phyloP scores from a whole-genome alignment of 2,888 invertebrate species.

The Troides aeacus region DNA sequence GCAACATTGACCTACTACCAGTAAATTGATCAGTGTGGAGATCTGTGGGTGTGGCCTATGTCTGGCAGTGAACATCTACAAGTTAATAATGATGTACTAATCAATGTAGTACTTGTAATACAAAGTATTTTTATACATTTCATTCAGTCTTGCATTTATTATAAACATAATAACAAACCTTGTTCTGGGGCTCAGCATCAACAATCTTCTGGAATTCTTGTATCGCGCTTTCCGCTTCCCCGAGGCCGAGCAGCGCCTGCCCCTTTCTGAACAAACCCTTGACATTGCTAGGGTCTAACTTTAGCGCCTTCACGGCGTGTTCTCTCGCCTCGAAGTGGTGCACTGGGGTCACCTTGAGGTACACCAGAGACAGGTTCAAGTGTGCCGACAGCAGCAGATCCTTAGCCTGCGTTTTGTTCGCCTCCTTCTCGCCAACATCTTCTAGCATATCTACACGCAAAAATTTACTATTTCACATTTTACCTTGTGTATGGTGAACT shows the following conservation, averaged over 20 bases:
- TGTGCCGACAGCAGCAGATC: conserved; percentile 84
- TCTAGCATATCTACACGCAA: conserved; percentile 48
- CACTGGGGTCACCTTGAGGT: conserved; percentile 87
- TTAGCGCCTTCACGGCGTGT: conserved; percentile 88
- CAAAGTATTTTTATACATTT: no score
- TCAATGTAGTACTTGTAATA: no score
- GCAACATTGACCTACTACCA: no score
- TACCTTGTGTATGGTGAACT: no score
- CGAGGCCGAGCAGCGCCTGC: conserved; percentile 86
- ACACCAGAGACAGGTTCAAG: conserved; percentile 90
- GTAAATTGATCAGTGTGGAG: no score
- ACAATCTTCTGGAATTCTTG: conserved; percentile 88
- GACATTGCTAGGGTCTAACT: conserved; percentile 86
- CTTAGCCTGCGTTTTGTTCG: conserved; percentile 45
- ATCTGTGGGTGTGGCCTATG: no score
- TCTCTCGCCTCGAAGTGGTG: conserved; percentile 84
- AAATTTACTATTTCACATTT: no score
- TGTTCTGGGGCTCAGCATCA: conserved; percentile 90
- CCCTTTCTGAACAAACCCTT: conserved; percentile 95
- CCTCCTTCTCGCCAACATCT: conserved; percentile 50
- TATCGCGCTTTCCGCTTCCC: conserved; percentile 88
- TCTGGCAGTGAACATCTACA: no score
- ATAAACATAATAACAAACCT: conserved; percentile 47
- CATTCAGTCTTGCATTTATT: no score
- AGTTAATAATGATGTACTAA: no score